A percentile compares a stretch with the other conserved stretches of the same genome.
Evolutionary conservation across 2,797 vertebrate species (phyloP).

Genomic region (Chelon labrosus): DNA sequence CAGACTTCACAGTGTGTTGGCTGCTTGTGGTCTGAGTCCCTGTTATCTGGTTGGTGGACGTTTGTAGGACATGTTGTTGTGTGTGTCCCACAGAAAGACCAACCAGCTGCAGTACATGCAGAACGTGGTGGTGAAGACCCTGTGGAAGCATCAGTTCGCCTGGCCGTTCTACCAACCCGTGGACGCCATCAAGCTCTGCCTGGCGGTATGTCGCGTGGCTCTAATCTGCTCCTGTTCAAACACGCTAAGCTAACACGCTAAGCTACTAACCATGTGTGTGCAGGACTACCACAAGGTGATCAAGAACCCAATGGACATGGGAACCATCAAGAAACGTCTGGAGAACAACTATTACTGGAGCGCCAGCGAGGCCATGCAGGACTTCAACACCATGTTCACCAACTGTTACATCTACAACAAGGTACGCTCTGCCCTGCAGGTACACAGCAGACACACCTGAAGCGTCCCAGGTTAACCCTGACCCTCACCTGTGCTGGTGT

Average conservation of each 20-base stretch:
- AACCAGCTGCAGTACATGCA: constrained; percentile 99
- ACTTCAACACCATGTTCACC: constrained; percentile 99
- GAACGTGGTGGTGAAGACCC: constrained; percentile 97
- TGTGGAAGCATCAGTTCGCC: constrained; percentile 98
- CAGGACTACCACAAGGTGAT: constrained; percentile 99
- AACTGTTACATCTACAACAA: constrained; percentile 97
- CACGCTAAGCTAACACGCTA: constrained; percentile 1
- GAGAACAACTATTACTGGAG: constrained; percentile 99
- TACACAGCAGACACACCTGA: not conserved
- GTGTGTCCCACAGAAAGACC: constrained; percentile 85
- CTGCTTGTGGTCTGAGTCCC: too few species aligned
- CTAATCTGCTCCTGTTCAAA: not conserved
- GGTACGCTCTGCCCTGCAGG: constrained; percentile 34
- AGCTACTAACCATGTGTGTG: not conserved
- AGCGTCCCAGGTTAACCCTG: too few species aligned
- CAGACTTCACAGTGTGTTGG: too few species aligned
- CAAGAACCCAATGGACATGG: constrained; percentile 99
- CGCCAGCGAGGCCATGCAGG: constrained; percentile 98
- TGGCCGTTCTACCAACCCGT: constrained; percentile 99
- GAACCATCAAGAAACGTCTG: constrained; percentile 96
- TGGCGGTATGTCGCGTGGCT: constrained; percentile 76
- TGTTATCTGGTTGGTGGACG: too few species aligned
- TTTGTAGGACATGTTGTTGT: not conserved
- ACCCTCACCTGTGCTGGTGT: too few species aligned
- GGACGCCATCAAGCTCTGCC: constrained; percentile 93